Base-by-base conservation (phyloP, 2,113 vertebrate genomes). In the Ariopsis seemanni region DNA sequence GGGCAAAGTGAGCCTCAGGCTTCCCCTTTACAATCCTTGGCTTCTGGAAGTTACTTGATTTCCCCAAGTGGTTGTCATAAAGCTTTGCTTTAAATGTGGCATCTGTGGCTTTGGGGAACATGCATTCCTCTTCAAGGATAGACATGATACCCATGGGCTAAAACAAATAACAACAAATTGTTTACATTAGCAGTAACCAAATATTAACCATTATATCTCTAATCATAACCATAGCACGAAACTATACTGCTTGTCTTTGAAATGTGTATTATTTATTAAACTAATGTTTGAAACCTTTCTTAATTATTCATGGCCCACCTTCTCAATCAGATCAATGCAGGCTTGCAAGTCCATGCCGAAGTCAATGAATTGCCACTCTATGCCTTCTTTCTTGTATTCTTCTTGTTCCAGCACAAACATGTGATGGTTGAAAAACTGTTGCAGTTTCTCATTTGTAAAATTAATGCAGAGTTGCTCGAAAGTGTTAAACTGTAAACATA, bases 331-430 rank as follows among this genome's bases (percentile, higher is more conserved):
- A 83, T 96, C 93, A 34, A 95, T 95, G 87, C 95, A 96, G 87
- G 95, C 95, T 80, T 95, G 92, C 58, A 93, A 86, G 86, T 95
- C 94, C 91, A 96, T 93, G 57, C 94, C 93, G 18, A 95, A 95
- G 92, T 95, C 94, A 27, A 93, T 95, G 90, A 95, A 95, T 60
- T 90, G 88, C 92, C 94, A 93, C 0, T 96, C 94, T 7, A 96
- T 96, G 58, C 95, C 95, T 82, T 97, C 95, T 84, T 95, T 95
- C 92, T 96, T 96, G 91, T 96, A 96, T 85, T 96, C 95, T 82
- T 96, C 92, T 91, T 95, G 95, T 91, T 95, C 94, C 93, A 95
- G 92, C 72, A 95, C 93, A 92, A 95, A 95, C 94, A 95, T 94
- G 93, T 94, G 93, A 80, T 94, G 94, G 82, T 94, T 94, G 92